Conservation (phyloP, 2,797 vertebrate genomes). For the Gymnoscopelus braueri region DNA sequence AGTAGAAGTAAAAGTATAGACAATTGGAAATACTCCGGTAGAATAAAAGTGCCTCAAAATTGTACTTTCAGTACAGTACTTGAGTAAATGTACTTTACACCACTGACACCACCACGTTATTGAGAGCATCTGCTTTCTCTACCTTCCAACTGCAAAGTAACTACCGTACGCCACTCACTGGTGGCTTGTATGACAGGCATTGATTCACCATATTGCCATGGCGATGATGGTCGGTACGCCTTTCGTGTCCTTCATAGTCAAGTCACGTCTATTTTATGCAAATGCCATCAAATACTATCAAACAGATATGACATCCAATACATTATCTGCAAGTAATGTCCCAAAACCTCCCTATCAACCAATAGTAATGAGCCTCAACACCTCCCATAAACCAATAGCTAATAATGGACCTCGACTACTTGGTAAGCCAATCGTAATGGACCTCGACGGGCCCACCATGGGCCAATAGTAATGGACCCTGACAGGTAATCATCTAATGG, state of each 20-base stretch:
- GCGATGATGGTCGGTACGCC: no score
- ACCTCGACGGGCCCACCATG: not conserved
- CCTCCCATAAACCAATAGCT: slow-evolving; percentile 16
- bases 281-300: not conserved
- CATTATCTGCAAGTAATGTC: slow-evolving; percentile 22
- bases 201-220: no score
- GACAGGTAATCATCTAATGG: slow-evolving; percentile 8
- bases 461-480: slow-evolving; percentile 8
- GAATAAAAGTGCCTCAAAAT: no score
- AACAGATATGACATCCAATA: not conserved
- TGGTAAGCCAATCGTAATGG: slow-evolving; percentile 19
- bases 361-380: slow-evolving; percentile 17
- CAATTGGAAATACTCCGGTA: no score
- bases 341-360: slow-evolving; percentile 18
- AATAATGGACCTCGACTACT: slow-evolving; percentile 19
- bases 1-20: no score
- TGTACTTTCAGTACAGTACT: no score
- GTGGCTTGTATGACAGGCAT: no score
- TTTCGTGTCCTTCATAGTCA: not conserved
- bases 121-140: no score
- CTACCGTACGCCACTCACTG: no score
- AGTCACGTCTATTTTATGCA: not conserved
- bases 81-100: no score
- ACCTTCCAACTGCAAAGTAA: no score
- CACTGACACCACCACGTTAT: no score